These are phyloP conservation scores for Incurvaria masculella DNA, from an alignment of 2,888 invertebrate species.

Conservation along the genomic window DNA sequence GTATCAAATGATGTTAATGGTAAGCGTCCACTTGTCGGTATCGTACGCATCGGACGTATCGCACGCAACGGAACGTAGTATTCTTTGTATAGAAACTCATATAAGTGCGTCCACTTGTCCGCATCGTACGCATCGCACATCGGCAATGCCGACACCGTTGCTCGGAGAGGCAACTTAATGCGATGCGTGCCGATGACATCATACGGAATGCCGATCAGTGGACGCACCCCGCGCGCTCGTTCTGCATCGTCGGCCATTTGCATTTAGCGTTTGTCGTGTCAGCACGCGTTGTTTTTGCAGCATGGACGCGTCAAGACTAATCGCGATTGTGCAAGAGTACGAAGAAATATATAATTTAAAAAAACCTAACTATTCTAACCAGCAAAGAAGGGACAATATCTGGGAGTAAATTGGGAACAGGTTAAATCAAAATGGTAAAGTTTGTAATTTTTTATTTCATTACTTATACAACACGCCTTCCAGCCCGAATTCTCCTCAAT, in stretches of 20 bases:
- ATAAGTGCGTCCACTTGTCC: no score
- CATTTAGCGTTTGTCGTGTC: constrained; percentile 38
- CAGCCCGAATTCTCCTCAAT: constrained; percentile 19
- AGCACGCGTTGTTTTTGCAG: not conserved
- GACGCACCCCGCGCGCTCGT: constrained; percentile 48
- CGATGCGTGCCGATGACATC: constrained; percentile 17
- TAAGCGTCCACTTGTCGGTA: no score
- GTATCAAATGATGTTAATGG: no score
- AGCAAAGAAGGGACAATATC: not conserved
- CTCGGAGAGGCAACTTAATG: constrained; percentile 15
- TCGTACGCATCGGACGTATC: no score
- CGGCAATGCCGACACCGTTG: constrained; percentile 13
- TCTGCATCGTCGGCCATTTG: constrained; percentile 50
- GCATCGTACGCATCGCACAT: constrained; percentile 7
- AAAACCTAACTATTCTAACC: not conserved
- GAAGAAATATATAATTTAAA: constrained; percentile 4
- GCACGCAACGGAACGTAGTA: no score
- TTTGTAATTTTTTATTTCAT: no score
- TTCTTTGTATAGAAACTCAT: no score
- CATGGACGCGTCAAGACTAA: constrained; percentile 2
- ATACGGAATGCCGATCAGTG: constrained; percentile 22
- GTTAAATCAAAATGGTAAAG: not conserved
- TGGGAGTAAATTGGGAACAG: not conserved
- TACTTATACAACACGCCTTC: constrained; percentile 18
- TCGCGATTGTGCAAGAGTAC: constrained; percentile 3